Base-by-base conservation (phyloP, 2,888 invertebrate species). In the Agrochola circellaris region DNA sequence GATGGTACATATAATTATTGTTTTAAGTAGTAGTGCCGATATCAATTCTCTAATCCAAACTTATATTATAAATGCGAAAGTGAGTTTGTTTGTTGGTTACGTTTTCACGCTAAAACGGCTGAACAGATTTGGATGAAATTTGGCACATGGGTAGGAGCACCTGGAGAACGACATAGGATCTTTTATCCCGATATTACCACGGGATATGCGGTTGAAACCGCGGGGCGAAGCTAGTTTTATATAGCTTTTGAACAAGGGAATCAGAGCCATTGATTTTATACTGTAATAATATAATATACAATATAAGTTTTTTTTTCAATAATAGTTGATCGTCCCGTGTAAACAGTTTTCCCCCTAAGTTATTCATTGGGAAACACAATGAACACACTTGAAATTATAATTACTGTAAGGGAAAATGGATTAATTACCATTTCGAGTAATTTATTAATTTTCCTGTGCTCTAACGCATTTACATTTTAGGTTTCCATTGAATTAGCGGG, bases 341-440 rank as follows among this genome's bases (percentile, higher is more conserved):
- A 7, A 20, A 23, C 11, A 2, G 11, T 75, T 75, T 76, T 45
- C 42, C 67, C 20, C n/a, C 30, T 30, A 5, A 13, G n/a, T 45
- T 42, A 30, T 30, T 70, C 1, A 71, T 51, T 42, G 58, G 60
- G n/a, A 81, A 81, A 48, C 15, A 72, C 15, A 42, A 60, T 65
- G 51, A 26, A 45, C 58, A 26, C 60, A 72, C 3, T 45, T 23
- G 3, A 17, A 9, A 34, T 23, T n/a, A 65, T 51, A n/a, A 9
- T 20, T 17, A 15, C 11, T 42, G 38, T 58, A 58, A 45, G 51
- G 56, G 11, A 64, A 30, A 62, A 38, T n/a, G 17, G 13, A 61
- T 68, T 4, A 34, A 30, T 67, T 58, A 48, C 13, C 8, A 58
- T 60, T 72, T 65, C 17, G 1, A 75, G 42, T 30, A 9, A 38